These are phyloP conservation scores for Atrichornis clamosus DNA, from an alignment of 2,113 vertebrate species.

Conservation along the genomic window DNA sequence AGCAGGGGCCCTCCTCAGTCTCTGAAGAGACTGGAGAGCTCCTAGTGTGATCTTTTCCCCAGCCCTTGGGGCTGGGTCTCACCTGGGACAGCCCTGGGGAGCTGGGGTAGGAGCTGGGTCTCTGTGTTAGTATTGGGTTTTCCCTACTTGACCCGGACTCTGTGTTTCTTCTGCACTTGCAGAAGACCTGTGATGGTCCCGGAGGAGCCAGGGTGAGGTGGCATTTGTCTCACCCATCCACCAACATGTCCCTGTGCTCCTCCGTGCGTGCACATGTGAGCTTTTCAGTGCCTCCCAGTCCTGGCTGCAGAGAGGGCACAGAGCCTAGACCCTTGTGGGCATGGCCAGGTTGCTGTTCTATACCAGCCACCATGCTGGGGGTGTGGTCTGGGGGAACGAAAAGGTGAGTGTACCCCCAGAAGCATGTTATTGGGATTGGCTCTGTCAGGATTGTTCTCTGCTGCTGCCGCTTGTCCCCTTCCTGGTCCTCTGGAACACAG, in stretches of 20 bases:
- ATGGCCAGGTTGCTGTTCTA: neutral
- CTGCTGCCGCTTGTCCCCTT: neutral
- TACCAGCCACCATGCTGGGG: neutral
- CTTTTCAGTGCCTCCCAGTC: neutral
- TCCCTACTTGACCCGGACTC: neutral
- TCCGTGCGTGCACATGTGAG: neutral
- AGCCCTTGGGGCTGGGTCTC: neutral
- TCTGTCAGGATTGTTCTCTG: accelerated
- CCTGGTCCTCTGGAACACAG: neutral
- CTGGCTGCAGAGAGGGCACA: neutral
- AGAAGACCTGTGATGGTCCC: no score
- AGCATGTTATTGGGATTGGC: no score
- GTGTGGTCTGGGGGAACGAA: neutral
- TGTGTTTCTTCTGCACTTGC: neutral
- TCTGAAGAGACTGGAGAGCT: neutral
- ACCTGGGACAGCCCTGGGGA: neutral
- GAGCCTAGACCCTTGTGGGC: accelerated
- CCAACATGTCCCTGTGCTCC: neutral
- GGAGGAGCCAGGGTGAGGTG: neutral
- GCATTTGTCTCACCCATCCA: neutral
- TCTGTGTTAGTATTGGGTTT: neutral
- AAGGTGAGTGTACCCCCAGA: neutral
- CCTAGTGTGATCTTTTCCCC: neutral
- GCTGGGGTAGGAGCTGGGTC: accelerated
- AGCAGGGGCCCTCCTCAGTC: neutral